These are phyloP conservation scores for Bugulina stolonifera DNA, from an alignment of 2,888 invertebrate genomes.

Conservation along the genomic window DNA sequence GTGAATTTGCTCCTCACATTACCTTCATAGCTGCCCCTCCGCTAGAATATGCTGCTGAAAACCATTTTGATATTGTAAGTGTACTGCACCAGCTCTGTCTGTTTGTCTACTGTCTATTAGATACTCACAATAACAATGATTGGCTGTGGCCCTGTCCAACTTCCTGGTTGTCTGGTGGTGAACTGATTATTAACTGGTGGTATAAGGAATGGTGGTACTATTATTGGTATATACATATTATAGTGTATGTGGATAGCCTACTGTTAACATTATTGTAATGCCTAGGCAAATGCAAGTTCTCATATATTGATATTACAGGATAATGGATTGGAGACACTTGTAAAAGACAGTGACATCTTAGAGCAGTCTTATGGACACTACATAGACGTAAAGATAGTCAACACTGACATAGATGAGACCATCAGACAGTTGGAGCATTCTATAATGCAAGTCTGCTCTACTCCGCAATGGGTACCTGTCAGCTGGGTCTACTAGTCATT, in stretches of 20 bases:
- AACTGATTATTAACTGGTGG: too few relatives aligned
- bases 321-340: constrained; percentile 89
- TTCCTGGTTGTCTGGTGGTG: too few relatives aligned
- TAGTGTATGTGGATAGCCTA: too few relatives aligned
- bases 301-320: constrained; percentile 63
- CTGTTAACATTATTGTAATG: too few relatives aligned
- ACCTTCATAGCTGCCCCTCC: constrained; percentile 97
- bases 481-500: constrained; percentile 76
- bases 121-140: too few relatives aligned
- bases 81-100: too few relatives aligned
- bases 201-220: too few relatives aligned
- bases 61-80: constrained; percentile 25
- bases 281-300: too few relatives aligned
- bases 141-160: too few relatives aligned
- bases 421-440: constrained; percentile 85
- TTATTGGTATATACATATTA: too few relatives aligned
- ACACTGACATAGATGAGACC: constrained; percentile 99
- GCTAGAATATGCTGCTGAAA: constrained; percentile 36
- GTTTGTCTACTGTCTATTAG: too few relatives aligned
- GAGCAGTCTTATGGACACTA: constrained; percentile 96
- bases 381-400: constrained; percentile 95
- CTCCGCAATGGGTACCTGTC: constrained; percentile 95
- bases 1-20: constrained; percentile 96
- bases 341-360: constrained; percentile 92
- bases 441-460: constrained; percentile 70